Evolutionary conservation across 1,140 invertebrate species (phyloP).

Genomic region (Pomacea maculata): DNA sequence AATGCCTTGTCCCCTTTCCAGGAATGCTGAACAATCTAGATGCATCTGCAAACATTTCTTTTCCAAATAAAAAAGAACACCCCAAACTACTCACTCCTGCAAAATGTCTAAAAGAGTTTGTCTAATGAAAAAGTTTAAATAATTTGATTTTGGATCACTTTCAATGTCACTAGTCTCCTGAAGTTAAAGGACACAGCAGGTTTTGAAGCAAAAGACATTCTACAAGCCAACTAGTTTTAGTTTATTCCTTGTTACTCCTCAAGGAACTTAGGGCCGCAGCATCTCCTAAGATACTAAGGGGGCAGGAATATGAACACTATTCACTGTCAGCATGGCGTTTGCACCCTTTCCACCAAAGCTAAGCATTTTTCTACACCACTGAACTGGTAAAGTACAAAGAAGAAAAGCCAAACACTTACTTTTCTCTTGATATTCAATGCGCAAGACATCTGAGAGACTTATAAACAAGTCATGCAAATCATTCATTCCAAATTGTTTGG

Average conservation of each 20-base stretch:
- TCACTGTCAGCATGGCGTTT: no score
- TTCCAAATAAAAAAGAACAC: not conserved
- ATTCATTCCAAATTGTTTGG: not conserved
- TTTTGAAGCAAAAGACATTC: not conserved
- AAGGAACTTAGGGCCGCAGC: no score
- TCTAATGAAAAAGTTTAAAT: no score
- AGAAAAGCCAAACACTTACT: not conserved
- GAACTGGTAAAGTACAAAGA: no score
- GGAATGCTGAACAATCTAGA: not conserved
- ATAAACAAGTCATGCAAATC: constrained; percentile 12
- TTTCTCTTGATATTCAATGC: not conserved
- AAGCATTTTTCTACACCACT: no score
- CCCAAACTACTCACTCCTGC: not conserved
- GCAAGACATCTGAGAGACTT: constrained; percentile 17
- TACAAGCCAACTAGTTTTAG: not conserved
- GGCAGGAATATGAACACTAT: not conserved
- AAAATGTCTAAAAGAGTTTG: not conserved
- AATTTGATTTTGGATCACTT: no score
- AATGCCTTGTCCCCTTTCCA: constrained; percentile 3
- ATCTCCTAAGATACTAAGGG: not conserved
- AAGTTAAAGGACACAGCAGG: no score
- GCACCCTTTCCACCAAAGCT: no score
- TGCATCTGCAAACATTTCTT: constrained; percentile 10
- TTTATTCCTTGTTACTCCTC: no score
- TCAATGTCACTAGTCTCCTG: no score